Evolutionary conservation across 1,140 invertebrate genomes (phyloP), one percentile per base, ranked within the genome.

Genomic region (Neodiprion pinetum): DNA sequence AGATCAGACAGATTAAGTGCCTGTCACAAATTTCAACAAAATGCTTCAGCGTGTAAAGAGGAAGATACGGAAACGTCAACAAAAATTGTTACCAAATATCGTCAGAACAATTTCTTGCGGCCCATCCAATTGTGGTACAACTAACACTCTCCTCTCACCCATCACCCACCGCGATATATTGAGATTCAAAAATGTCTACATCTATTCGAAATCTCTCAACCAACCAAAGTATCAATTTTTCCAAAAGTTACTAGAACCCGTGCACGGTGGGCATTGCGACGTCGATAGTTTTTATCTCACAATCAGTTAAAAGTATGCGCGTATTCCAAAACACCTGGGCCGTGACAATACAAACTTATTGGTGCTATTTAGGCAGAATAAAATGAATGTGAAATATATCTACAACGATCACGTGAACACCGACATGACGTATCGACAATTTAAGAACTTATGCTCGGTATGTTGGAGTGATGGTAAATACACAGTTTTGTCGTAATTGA

Each of bases 101-200:
- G 81, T 86, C 69, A 49, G 81, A 66, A 77, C 77, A 66, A 67
- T 83, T 21, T 79, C 84, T 72, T 75, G 73, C 21, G 80, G 80
- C 72, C 82, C 83, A 67, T 84, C 81, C 14, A 82, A 82, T 75
- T 85, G 80, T 73, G 83, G 81, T 14, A 85, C 83, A 79, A 86
- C 81, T 12, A 85, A 84, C 76, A 77, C 81, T 21, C 72, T 86
- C 67, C 68, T 21, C 17, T 21, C 17, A 21, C 17, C 17, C 17
- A 21, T 21, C 17, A 21, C 17, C 17, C 17, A 21, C 86, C n/a
- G 76, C 79, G 72, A 87, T 73, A 85, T 82, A 21, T 67, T 86
- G 14, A 78, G 71, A 77, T 87, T 84, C 74, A 72, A 75, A 82
- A 87, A 83, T 79, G 76, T 84, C 17, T 83, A 84, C 17, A 21